Conservation (phyloP, 1,140 invertebrate genomes). For the Sitobion miscanthi region DNA sequence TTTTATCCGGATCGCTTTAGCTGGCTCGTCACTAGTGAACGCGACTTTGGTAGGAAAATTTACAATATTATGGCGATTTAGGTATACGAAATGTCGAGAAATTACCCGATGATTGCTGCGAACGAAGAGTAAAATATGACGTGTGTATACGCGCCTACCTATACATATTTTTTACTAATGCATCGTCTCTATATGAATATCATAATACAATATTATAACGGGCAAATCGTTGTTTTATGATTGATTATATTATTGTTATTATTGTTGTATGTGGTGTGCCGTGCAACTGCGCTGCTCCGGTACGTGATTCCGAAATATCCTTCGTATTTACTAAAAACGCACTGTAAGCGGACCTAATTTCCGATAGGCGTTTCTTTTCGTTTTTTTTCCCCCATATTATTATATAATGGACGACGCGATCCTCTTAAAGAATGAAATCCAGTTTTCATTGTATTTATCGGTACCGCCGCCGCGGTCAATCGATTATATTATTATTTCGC, state of each 20-base stretch:
- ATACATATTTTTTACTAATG: neutral
- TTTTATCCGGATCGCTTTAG: neutral
- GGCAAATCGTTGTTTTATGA: neutral
- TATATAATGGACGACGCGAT: neutral
- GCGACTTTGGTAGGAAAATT: neutral
- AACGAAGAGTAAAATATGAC: too few species aligned
- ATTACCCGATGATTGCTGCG: neutral
- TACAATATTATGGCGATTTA: too few species aligned
- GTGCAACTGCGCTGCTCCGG: too few species aligned
- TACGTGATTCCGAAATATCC: neutral
- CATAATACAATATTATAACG: neutral
- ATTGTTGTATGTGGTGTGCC: too few species aligned
- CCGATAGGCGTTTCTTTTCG: neutral
- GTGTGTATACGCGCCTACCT: too few species aligned
- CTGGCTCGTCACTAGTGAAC: neutral
- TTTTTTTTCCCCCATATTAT: neutral
- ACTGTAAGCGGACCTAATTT: constrained; percentile 5
- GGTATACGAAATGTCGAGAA: neutral
- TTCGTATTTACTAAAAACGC: neutral
- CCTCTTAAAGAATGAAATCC: constrained; percentile 9
- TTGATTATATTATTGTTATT: neutral
- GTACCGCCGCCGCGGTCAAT: neutral
- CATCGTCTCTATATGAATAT: neutral
- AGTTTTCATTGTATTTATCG: neutral
- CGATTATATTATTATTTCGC: constrained; percentile 1